Percentiles rank a stretch among this genome's conserved stretches.
phyloP scores from a whole-genome alignment of 2,797 vertebrate genomes.

The Enteromius anoplus region DNA sequence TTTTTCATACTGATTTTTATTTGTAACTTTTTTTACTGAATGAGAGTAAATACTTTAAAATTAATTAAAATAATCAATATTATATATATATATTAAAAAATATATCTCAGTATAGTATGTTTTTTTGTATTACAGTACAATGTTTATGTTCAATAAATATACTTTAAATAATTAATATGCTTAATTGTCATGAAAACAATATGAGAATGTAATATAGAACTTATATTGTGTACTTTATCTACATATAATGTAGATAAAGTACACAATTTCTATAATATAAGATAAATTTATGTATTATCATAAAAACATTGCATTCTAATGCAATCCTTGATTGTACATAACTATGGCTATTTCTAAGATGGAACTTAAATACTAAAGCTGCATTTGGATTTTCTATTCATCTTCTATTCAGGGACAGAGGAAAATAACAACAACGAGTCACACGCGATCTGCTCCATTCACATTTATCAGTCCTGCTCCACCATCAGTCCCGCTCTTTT shows the following conservation, averaged over 20 bases:
- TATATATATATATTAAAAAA: background rate
- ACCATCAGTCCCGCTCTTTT: conserved; percentile 17
- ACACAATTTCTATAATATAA: too few species aligned
- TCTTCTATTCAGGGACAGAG: background rate
- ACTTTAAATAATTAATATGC: too few species aligned
- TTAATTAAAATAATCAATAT: background rate
- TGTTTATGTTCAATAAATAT: background rate
- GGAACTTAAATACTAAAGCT: background rate
- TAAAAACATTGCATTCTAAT: background rate
- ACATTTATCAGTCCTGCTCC: conserved; percentile 32
- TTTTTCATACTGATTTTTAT: too few species aligned
- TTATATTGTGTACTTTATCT: too few species aligned
- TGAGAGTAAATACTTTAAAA: background rate
- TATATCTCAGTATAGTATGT: background rate
- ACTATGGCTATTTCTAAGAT: background rate
- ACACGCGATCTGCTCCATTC: background rate
- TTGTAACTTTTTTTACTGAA: background rate
- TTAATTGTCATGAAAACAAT: background rate
- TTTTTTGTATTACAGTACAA: background rate
- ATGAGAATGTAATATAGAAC: background rate
- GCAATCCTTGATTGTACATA: background rate
- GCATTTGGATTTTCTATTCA: too few species aligned
- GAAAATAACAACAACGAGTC: background rate
- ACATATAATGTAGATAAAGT: background rate
- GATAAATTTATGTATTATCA: background rate